Base-by-base conservation (phyloP, 2,888 invertebrate species). In the Dynastes grantii region DNA sequence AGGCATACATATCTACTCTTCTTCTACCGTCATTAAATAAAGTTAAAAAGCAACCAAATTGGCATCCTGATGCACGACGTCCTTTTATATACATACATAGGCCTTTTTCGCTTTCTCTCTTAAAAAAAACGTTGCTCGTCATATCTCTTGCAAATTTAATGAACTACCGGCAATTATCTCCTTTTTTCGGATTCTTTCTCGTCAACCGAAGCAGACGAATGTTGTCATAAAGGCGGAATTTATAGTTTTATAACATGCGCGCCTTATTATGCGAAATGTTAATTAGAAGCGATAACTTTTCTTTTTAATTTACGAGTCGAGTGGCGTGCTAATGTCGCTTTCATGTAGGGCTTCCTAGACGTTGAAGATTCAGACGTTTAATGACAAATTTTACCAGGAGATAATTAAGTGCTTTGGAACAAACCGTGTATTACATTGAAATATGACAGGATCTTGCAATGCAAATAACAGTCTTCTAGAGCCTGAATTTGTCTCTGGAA, bases 111-210 rank as follows among this genome's bases (percentile, higher is more conserved):
- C 16, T 11, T 53, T 16, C 53, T 4, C n/a, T 13, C 16, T 53
- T 53, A 53, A 53, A 53, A 53, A 53, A 53, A 53, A 53, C 6
- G 53, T 16, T n/a, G 13, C n/a, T 53, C 53, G 16, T 16, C 53
- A 6, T 53, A 53, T n/a, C 53, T 53, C 16, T 53, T 53, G 53
- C 16, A 53, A 53, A 16, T 53, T 53, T 53, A 53, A 53, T 53
- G 53, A 53, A 53, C 53, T 53, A 53, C 53, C n/a, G 2, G 53
- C 53, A 53, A 53, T 53, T 53, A 53, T 53, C 53, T 16, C 53
- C 16, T 16, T 53, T 53, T 53, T 53, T n/a, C 53, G 13, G 16
- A 13, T 16, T 5, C 16, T 16, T 53, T 53, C n/a, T 53, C 53
- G n/a, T 53, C 16, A 9, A 8, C 6, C 45, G 2, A 8, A 45